Evolutionary conservation across 2,113 vertebrate genomes (phyloP), one percentile per base, ranked within the genome.

Genomic region (Dipodomys merriami): DNA sequence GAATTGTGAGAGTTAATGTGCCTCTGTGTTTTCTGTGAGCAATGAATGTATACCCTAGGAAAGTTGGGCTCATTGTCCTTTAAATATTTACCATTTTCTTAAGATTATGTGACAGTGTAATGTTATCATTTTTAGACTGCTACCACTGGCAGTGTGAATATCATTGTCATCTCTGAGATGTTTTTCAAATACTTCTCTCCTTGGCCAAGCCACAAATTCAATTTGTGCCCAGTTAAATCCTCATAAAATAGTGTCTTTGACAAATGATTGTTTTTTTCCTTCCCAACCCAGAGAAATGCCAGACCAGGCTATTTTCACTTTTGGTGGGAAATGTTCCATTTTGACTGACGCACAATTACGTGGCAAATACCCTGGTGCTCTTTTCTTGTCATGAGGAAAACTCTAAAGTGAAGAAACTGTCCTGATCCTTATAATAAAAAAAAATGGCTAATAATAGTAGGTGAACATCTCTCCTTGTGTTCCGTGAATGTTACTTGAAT

Each of bases 191-290:
- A 91, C 73, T 94, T 96, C 87, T 92, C 16, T 83, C 73, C 65
- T 88, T 81, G 64, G 89, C 92, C 95, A 97, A 96, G 68, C 96
- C 94, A 92, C 96, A 94, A 35, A 93, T 94, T 93, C 91, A 89
- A 78, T 91, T 91, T 94, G 83, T 95, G 83, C 92, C 89, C 86
- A 93, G 91, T 95, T 86, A 97, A 94, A 92, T 74, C 72, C 90
- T 97, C 96, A 79, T 96, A 97, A 97, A 97, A 95, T 86, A 93
- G 88, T 92, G 77, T 95, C 92, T 92, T 91, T 94, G 95, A 97
- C 95, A 97, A 86, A 96, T 96, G 96, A 97, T 97, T 96, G 92
- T 91, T 91, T 97, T 97, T 97, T 96, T 93, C 95, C 94, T 96
- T 92, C 80, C 78, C 86, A 35, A 53, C 88, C 73, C 62, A 91